phyloP scores from a whole-genome alignment of 23 tunicate species.

The Oikopleura dioica region DNA sequence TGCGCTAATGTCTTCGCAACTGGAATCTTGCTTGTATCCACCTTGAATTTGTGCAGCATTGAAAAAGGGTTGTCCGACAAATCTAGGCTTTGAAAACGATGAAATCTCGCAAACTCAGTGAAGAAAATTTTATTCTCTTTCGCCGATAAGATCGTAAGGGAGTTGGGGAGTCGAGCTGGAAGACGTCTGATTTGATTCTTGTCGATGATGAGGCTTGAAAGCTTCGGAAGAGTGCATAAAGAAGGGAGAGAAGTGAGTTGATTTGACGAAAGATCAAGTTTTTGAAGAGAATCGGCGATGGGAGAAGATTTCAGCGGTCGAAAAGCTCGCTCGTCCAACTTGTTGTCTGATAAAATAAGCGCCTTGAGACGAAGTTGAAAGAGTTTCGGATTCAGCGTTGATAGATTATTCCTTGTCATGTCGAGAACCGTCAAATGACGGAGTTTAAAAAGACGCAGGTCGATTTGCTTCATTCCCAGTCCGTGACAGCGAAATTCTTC shows the following conservation, averaged over 20 bases:
- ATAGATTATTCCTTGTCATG: neutral
- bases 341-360: neutral
- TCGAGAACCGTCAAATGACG: neutral
- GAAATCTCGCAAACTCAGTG: neutral
- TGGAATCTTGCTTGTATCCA: too few relatives aligned
- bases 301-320: too few relatives aligned
- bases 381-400: neutral
- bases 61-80: neutral
- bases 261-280: too few relatives aligned
- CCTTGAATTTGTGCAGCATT: too few relatives aligned
- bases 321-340: neutral
- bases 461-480: neutral
- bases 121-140: neutral
- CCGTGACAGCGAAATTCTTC: neutral
- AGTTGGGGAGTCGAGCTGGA: neutral
- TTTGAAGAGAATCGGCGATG: too few relatives aligned
- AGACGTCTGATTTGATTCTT: slow-evolving; percentile 1
- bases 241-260: too few relatives aligned
- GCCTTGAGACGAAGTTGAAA: neutral
- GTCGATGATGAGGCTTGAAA: too few relatives aligned
- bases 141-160: neutral
- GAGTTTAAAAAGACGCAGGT: neutral
- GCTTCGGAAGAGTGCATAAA: too few relatives aligned
- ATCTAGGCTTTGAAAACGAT: neutral
- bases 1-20: too few relatives aligned